Evolutionary conservation across 2,888 invertebrate genomes (phyloP), one percentile per base, ranked within the genome.

Genomic region (Conus canariensis): DNA sequence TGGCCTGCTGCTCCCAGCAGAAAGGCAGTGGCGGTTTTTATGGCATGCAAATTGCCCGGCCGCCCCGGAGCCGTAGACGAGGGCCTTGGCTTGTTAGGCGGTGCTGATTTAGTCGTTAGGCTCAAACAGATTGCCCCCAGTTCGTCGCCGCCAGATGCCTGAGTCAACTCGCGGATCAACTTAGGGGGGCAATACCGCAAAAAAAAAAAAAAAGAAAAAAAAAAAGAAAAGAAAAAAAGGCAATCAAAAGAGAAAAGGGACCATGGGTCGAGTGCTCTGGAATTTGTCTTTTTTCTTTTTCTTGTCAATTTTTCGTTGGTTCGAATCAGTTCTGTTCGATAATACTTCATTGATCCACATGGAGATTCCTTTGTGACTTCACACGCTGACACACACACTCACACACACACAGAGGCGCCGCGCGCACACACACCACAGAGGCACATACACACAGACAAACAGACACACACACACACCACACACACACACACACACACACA

Each of bases 371-470:
- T 45, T 45, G 45, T 45, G 45, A 45, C 45, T 45, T 45, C n/a
- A 70, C 19, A 30, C 83, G 59, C 59, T 59, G 59, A 86, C 86
- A 86, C 58, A 86, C 22, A 25, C 86, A 59, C 86, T 60, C 86
- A 58, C 59, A 59, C 59, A n/a, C 86, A 86, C 86, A 86, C 86
- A 86, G n/a, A n/a, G n/a, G n/a, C 86, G 59, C 59, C 30, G 3
- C 86, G 59, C 86, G 1, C 86, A 86, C 86, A 86, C 86, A 86
- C 86, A 86, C 86, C 86, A 86, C n/a, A 86, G 0, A 59, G 9
- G 59, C 59, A 86, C 59, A 85, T n/a, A 58, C 60, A 86, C 70
- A 70, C 70, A 70, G 16, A 70, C 70, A 16, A 10, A 64, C 60
- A 64, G 12, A 64, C 60, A 64, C 2, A 64, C 60, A 60, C 70